Conservation (phyloP, 2,797 vertebrate genomes). For the Florisuga fusca region DNA sequence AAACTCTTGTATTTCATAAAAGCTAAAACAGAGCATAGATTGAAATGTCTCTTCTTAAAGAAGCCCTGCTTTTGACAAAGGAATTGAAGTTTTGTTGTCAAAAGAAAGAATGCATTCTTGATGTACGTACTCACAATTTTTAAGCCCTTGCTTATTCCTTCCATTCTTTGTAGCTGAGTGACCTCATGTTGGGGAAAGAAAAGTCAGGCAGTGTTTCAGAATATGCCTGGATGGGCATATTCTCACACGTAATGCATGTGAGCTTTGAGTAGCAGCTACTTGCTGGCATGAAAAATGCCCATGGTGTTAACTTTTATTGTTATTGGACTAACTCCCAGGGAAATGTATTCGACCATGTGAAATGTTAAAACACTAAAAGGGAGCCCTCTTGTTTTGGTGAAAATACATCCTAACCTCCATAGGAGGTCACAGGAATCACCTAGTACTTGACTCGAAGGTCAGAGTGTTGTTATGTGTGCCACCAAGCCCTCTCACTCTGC, state of each 20-base stretch:
- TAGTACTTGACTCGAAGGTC: not conserved
- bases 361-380: conserved; percentile 29
- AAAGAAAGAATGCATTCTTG: conserved; percentile 41
- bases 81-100: conserved; percentile 27
- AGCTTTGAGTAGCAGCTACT: conserved; percentile 58
- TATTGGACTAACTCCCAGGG: not conserved
- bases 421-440: not conserved
- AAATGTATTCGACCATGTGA: conserved; percentile 10
- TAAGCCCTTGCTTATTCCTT: conserved; percentile 21
- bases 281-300: not conserved
- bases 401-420: conserved; percentile 1
- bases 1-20: not conserved
- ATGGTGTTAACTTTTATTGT: conserved; percentile 1
- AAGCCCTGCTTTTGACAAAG: not conserved
- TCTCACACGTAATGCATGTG: conserved; percentile 1
- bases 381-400: conserved; percentile 7
- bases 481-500: not conserved
- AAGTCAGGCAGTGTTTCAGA: conserved; percentile 31
- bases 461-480: not conserved
- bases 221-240: conserved; percentile 13
- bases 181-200: not conserved
- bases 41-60: not conserved
- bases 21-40: not conserved
- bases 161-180: not conserved
- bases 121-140: not conserved